These are phyloP conservation scores for Morinoia aosen DNA, from an alignment of 2,888 invertebrate genomes.

Conservation along the genomic window DNA sequence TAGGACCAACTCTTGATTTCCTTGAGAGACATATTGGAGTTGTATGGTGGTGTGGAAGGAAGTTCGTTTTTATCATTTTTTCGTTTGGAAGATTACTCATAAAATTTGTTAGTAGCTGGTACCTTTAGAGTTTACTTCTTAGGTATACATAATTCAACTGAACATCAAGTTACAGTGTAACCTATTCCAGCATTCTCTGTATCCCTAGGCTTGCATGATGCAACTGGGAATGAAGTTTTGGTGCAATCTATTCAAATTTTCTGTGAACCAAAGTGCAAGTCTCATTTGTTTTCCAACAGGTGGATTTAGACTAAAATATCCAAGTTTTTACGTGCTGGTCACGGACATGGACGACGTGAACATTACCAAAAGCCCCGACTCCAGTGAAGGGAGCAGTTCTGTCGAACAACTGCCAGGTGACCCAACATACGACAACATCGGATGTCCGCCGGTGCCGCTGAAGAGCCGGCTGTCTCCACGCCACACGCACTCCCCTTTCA, in stretches of 20 bases:
- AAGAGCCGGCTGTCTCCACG: slow-evolving; percentile 68
- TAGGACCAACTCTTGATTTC: not conserved
- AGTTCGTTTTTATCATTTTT: too few species aligned
- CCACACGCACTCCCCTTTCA: slow-evolving; percentile 73
- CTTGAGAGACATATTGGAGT: too few species aligned
- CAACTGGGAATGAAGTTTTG: too few species aligned
- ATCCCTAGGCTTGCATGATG: too few species aligned
- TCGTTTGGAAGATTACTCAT: too few species aligned
- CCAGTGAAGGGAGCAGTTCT: slow-evolving; percentile 63
- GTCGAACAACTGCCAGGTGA: slow-evolving; percentile 60
- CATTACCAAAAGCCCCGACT: slow-evolving; percentile 52
- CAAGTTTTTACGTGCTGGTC: slow-evolving; percentile 92
- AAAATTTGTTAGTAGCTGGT: not conserved
- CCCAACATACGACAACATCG: slow-evolving; percentile 49
- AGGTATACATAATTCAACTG: not conserved
- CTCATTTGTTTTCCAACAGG: slow-evolving; percentile 74
- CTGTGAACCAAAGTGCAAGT: too few species aligned
- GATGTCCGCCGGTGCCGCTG: slow-evolving; percentile 54
- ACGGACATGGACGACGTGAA: slow-evolving; percentile 81
- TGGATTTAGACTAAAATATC: slow-evolving; percentile 95
- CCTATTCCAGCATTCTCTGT: too few species aligned
- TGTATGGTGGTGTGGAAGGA: too few species aligned
- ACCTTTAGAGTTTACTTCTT: not conserved
- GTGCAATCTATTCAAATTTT: too few species aligned
- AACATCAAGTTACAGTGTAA: not conserved